These are phyloP conservation scores for Tenthredo amoena DNA, from an alignment of 2,888 invertebrate genomes.

Conservation along the genomic window DNA sequence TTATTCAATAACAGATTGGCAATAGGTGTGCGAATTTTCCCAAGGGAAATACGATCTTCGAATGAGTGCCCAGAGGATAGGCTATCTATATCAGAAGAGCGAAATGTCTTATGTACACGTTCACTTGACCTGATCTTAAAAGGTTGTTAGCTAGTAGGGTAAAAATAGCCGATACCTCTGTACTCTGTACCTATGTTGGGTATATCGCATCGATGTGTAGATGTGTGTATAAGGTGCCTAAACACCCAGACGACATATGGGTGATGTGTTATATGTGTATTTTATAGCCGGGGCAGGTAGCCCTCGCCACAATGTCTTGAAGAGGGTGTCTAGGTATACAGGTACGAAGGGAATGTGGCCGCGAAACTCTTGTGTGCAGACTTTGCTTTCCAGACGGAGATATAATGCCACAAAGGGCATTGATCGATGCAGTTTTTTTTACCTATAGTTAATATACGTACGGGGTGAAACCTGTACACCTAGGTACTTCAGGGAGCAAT, in stretches of 20 bases:
- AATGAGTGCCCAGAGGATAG: not conserved
- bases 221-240: not conserved
- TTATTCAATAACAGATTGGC: not conserved
- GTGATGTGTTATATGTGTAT: not conserved
- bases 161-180: slow-evolving; percentile 62
- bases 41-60: not conserved
- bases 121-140: slow-evolving; percentile 65
- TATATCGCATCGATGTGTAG: not conserved
- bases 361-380: slow-evolving; percentile 25
- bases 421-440: slow-evolving; percentile 46
- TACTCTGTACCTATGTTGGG: not conserved
- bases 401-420: slow-evolving; percentile 24
- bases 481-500: not conserved
- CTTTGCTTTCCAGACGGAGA: slow-evolving; percentile 22
- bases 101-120: slow-evolving; percentile 53
- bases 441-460: not conserved
- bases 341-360: not conserved
- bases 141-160: slow-evolving; percentile 57
- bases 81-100: not conserved
- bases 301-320: not conserved
- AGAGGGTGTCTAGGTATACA: not conserved
- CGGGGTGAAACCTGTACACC: not conserved
- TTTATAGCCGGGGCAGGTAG: not conserved
- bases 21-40: not conserved
- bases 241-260: not conserved